phyloP scores from a whole-genome alignment of 2,113 vertebrate species.

The Dasyprocta punctata region DNA sequence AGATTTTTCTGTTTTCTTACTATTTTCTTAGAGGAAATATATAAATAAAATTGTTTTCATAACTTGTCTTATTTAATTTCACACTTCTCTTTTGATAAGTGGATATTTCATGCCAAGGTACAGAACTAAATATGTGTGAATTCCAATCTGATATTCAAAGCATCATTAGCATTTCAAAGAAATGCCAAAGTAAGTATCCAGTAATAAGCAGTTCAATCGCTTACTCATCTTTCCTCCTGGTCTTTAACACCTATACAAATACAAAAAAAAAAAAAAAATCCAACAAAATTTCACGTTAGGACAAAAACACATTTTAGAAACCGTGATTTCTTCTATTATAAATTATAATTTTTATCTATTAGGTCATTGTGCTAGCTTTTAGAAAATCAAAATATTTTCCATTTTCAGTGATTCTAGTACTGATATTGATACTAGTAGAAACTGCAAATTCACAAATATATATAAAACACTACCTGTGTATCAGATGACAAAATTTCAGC shows the following conservation, averaged over 20 bases:
- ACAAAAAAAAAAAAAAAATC: background rate
- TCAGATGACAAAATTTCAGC: background rate
- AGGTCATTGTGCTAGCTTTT: background rate
- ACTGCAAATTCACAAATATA: constrained; percentile 1
- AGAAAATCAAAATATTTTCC: background rate
- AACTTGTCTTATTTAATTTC: constrained; percentile 76
- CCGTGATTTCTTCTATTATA: background rate
- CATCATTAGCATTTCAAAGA: constrained; percentile 78
- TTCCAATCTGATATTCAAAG: constrained; percentile 68
- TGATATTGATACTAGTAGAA: background rate
- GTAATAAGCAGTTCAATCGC: constrained; percentile 12
- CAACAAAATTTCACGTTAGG: constrained; percentile 38
- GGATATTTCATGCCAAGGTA: constrained; percentile 64
- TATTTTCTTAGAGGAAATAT: constrained; percentile 45
- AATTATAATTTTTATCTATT: background rate
- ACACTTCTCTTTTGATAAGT: constrained; percentile 67
- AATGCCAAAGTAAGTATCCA: constrained; percentile 57
- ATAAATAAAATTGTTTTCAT: constrained; percentile 69
- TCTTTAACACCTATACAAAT: constrained; percentile 55
- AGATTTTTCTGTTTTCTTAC: constrained; percentile 45
- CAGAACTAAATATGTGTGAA: constrained; percentile 69
- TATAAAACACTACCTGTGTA: background rate
- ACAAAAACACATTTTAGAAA: constrained; percentile 53
- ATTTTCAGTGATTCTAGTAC: background rate
- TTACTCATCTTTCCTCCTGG: background rate